phyloP scores from a whole-genome alignment of 2,113 vertebrate genomes.

The Macquaria australasica region DNA sequence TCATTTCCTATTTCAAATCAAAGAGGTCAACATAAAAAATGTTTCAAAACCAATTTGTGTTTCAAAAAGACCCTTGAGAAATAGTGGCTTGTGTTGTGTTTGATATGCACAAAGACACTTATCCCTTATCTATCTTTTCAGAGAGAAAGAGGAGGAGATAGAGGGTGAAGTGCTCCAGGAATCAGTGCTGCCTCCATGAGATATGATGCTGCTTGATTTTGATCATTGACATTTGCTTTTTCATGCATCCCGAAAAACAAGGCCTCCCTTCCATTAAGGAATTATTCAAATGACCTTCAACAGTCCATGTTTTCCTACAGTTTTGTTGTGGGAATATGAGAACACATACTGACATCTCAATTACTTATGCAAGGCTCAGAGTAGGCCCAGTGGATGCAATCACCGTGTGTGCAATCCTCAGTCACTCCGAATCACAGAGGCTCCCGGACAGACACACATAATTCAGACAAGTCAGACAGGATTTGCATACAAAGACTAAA shows the following conservation, averaged over 20 bases:
- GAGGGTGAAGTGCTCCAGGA: conserved; percentile 81
- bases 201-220: conserved; percentile 85
- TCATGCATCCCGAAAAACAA: conserved; percentile 84
- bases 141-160: conserved; percentile 69
- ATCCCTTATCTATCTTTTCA: conserved; percentile 82
- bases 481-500: conserved; percentile 86
- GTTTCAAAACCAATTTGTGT: conserved; percentile 85
- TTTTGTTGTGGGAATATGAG: conserved; percentile 85
- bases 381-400: conserved; percentile 84
- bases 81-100: conserved; percentile 75
- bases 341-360: conserved; percentile 86
- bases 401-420: conserved; percentile 83
- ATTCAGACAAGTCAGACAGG: conserved; percentile 83
- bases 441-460: conserved; percentile 84
- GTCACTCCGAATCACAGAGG: conserved; percentile 84
- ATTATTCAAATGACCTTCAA: conserved; percentile 87
- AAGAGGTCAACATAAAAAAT: conserved; percentile 81
- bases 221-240: conserved; percentile 87
- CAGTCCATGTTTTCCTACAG: conserved; percentile 84
- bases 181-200: conserved; percentile 78
- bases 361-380: conserved; percentile 86
- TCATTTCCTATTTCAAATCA: conserved; percentile 82
- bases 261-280: conserved; percentile 84
- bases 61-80: conserved; percentile 82
- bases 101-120: conserved; percentile 85